Conservation (phyloP, 2,888 invertebrate genomes). For the Willowsia nigromaculata region DNA sequence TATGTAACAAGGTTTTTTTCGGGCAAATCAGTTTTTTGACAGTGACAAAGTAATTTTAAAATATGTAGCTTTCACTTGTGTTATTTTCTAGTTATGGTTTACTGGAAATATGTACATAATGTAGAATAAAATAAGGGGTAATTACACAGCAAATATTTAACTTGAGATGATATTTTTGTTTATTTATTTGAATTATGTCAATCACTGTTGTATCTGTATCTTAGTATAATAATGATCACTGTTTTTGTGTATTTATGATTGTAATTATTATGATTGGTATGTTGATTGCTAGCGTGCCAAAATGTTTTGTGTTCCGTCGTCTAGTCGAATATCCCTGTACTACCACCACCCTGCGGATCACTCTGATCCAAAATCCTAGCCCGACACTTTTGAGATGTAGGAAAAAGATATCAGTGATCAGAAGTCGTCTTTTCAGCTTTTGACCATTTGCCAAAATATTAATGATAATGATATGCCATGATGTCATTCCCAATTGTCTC, state of each 20-base stretch:
- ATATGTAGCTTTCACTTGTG: background rate
- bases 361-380: background rate
- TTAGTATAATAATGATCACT: background rate
- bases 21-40: background rate
- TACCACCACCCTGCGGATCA: background rate
- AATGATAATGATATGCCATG: background rate
- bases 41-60: background rate
- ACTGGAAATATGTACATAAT: background rate
- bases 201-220: background rate
- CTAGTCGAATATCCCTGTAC: conserved; percentile 59
- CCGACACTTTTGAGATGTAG: background rate
- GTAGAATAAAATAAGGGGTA: background rate
- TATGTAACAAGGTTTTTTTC: background rate
- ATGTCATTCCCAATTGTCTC: background rate
- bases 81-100: background rate
- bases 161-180: background rate
- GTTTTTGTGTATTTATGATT: background rate
- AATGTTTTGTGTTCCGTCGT: conserved; percentile 68
- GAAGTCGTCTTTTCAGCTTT: conserved; percentile 5
- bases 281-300: conserved; percentile 68
- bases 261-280: conserved; percentile 42
- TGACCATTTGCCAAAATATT: conserved; percentile 42
- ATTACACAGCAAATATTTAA: background rate
- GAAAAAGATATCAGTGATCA: background rate
- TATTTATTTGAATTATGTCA: conserved; percentile 21